Percentiles rank a stretch among this genome's conserved stretches.
Evolutionary conservation across 2,888 invertebrate species (phyloP).

Genomic region (Drosophila longiperda): DNA sequence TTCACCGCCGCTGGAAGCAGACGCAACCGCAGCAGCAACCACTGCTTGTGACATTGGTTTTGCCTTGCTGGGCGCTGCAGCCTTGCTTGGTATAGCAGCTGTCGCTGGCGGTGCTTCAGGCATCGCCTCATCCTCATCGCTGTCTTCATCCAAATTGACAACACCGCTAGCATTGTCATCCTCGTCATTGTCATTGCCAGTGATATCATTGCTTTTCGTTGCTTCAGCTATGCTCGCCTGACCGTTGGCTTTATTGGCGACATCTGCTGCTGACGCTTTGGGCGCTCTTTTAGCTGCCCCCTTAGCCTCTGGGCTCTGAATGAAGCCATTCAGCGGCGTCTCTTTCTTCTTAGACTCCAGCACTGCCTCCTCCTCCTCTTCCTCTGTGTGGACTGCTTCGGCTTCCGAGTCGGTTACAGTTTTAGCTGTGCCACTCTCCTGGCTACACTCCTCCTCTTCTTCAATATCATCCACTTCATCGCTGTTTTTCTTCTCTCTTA

Average conservation of each 20-base stretch:
- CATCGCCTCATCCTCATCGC: conserved; percentile 74
- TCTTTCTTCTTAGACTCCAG: conserved; percentile 39
- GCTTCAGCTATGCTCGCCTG: conserved; percentile 56
- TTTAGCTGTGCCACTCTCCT: conserved; percentile 61
- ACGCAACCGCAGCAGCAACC: not conserved
- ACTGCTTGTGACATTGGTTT: conserved; percentile 8
- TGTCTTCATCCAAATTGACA: conserved; percentile 79
- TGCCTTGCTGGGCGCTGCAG: conserved; percentile 31
- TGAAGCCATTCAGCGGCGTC: conserved; percentile 60
- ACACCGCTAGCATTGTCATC: conserved; percentile 37
- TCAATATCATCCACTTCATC: conserved; percentile 37
- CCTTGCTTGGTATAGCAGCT: conserved; percentile 16
- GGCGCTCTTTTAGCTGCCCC: conserved; percentile 19
- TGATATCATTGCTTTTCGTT: conserved; percentile 29
- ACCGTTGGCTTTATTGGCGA: conserved; percentile 55
- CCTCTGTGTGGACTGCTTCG: conserved; percentile 44
- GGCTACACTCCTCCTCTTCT: conserved; percentile 50
- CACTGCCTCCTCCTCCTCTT: conserved; percentile 24
- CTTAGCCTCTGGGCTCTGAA: conserved; percentile 44
- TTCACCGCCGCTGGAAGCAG: conserved; percentile 53
- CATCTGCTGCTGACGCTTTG: conserved; percentile 5
- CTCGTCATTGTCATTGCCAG: conserved; percentile 13
- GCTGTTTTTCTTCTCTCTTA: conserved; percentile 42
- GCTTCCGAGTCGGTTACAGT: conserved; percentile 52
- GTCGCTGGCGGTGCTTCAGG: conserved; percentile 28